Base-by-base conservation (phyloP, 2,888 invertebrate species). In the Archaeoteleia sp. region DNA sequence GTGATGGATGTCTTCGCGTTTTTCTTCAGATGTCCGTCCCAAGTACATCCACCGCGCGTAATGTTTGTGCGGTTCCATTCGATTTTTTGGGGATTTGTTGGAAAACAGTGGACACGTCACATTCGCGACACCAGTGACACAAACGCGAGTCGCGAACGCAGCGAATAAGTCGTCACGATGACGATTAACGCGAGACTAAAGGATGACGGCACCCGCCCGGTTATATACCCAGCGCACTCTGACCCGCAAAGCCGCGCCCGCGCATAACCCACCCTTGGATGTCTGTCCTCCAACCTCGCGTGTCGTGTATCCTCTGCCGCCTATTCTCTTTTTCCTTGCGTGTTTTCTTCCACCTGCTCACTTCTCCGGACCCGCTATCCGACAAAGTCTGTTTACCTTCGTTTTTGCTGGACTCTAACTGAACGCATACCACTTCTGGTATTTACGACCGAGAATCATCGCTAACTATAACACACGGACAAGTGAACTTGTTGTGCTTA, bases 221-320 rank as follows among this genome's bases (percentile, higher is more conserved):
- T 82, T 83, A 83, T 83, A 83, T 83, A 83, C 81, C 81, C 80
- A 73, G 80, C 80, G 78, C 82, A 80, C 81, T 82, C 78, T 82
- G 83, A 82, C 82, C 83, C 81, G 82, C 82, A 80, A 81, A 81
- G 79, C 78, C 79, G 82, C 83, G 83, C 83, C 81, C 76, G 83
- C 83, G 83, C 83, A 80, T 65, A 80, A 74, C 77, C 73, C 73
- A 74, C 75, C 74, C 72, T 65, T 60, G 58, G 58, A 70, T 49
- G 67, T 69, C 70, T 73, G 70, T 71, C 45, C 48, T 71, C 62
- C 53, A 65, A 51, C 67, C 70, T 70, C 70, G 67, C 67, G 51
- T 61, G 66, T 66, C 54, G 54, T 30, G 48, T 54, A 54, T 67
- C 71, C 48, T 73, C 73, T 53, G 67, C 63, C 62, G 42, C 45